Base-by-base conservation (phyloP, 2,797 vertebrate genomes). In the Lepidocolaptes lacrymiger region DNA sequence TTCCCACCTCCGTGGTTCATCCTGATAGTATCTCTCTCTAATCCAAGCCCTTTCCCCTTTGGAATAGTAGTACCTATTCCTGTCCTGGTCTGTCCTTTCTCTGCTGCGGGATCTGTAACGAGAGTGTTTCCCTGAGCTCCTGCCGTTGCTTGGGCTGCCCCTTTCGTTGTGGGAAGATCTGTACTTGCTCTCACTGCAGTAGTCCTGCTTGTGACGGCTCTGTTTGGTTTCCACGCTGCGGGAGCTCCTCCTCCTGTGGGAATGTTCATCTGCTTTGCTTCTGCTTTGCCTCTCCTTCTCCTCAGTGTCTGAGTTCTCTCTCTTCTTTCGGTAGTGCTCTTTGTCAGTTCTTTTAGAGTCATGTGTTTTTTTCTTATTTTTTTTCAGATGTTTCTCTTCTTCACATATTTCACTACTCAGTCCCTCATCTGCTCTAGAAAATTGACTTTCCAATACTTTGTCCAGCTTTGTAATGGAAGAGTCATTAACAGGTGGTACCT, bases 1-100 rank as follows among this genome's bases (percentile, higher is more conserved):
- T 23, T 98, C 98, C 83, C 97, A 97, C 83, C 97, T 98, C 64
- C 98, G 74, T 30, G 96, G 91, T 34, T 97, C 95, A 55, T 98
- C 98, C 2, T 97, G 96, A 46, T 98, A 95, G 71, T 96, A 94
- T 32, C 97, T 95, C 27, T 98, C 98, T 68, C 97, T 93, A 87
- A 94, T 97, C 97, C 97, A 97, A 17, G 96, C 95, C 30, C 95
- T 96, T 27, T 98, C 98, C 3, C 96, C 96, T 61, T 97, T 97
- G 4, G 82, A 48, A 37, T 94, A 92, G 59, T 95, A 95, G 95
- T 93, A 96, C 32, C 97, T 88, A 10, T 64, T 95, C 94, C 98
- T 98, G 77, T 97, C 96, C 34, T 88, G 92, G 13, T 98, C 97
- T 13, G 96, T 94, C 67, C 97, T 96, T 20, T 97, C 98, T 24